Evolutionary conservation across 2,888 invertebrate genomes (phyloP).

Genomic region (Nasonia oneida): DNA sequence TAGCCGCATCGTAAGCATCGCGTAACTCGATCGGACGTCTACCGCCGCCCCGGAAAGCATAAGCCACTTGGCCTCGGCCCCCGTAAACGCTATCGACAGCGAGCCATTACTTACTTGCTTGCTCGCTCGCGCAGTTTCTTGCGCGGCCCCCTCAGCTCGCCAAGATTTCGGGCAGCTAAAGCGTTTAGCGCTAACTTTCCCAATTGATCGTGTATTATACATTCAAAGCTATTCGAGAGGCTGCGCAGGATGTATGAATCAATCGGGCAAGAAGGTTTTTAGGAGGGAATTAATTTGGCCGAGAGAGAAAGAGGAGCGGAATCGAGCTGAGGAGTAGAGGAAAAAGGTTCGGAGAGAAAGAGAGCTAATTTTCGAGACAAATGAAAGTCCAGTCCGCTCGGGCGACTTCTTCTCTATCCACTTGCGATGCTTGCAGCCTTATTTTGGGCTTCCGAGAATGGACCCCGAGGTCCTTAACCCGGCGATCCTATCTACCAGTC

Average conservation of each 20-base stretch:
- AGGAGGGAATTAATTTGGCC: background rate
- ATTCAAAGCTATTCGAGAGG: background rate
- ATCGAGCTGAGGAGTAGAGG: background rate
- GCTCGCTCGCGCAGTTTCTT: background rate
- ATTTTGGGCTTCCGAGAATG: slow-evolving; percentile 36
- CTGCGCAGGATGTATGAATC: background rate
- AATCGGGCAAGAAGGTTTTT: background rate
- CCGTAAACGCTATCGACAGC: slow-evolving; percentile 74
- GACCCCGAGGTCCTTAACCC: slow-evolving; percentile 47
- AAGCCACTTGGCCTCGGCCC: slow-evolving; percentile 70
- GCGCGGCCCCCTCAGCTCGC: background rate
- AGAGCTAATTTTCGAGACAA: slow-evolving; percentile 59
- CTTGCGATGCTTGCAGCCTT: slow-evolving; percentile 27
- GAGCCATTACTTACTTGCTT: slow-evolving; percentile 71
- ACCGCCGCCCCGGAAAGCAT: slow-evolving; percentile 65
- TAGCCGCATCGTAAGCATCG: slow-evolving; percentile 47
- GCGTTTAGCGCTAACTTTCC: slow-evolving; percentile 1
- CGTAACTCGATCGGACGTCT: slow-evolving; percentile 75
- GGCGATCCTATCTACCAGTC: slow-evolving; percentile 36
- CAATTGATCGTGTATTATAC: background rate
- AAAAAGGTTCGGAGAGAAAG: background rate
- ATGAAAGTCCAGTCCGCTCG: slow-evolving; percentile 51
- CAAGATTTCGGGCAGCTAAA: background rate
- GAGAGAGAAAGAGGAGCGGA: background rate
- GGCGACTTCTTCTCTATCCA: slow-evolving; percentile 28